phyloP scores from a whole-genome alignment of 1,140 invertebrate genomes.

The Aphelenchoides fujianensis region DNA sequence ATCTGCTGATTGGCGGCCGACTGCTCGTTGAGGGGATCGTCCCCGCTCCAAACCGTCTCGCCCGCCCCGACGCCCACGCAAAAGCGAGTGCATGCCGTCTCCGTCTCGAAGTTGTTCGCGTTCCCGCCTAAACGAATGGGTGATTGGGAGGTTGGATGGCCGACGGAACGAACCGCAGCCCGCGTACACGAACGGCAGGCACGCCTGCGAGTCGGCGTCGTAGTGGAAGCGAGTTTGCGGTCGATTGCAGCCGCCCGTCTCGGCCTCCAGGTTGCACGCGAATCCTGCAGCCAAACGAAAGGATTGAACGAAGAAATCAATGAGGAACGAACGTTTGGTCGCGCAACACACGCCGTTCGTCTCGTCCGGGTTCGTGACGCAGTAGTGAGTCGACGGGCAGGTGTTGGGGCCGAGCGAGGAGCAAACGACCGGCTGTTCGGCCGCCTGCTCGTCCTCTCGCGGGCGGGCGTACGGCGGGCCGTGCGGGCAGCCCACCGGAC shows the following conservation, averaged over 20 bases:
- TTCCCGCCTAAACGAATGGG: too few species aligned
- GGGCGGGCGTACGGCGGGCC: constrained; percentile 14
- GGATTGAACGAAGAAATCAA: constrained; percentile 13
- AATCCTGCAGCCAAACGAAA: constrained; percentile 40
- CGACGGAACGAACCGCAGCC: too few species aligned
- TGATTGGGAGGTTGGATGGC: too few species aligned
- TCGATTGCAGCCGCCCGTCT: constrained; percentile 39
- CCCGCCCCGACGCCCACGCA: constrained; percentile 45
- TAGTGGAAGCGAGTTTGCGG: constrained; percentile 40
- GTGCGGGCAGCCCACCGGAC: constrained; percentile 6
- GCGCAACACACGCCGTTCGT: constrained; percentile 48
- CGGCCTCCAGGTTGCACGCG: constrained; percentile 47
- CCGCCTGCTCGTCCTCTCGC: too few species aligned
- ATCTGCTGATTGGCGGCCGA: constrained; percentile 34
- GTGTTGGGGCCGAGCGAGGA: constrained; percentile 32
- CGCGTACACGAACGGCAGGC: constrained; percentile 41
- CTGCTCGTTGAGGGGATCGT: constrained; percentile 18
- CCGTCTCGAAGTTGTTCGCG: constrained; percentile 48
- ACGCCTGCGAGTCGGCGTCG: constrained; percentile 33
- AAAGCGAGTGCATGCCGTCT: constrained; percentile 45
- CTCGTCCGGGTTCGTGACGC: constrained; percentile 34
- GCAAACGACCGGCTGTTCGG: constrained; percentile 29
- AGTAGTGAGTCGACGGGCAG: constrained; percentile 51
- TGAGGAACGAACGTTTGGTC: constrained; percentile 39
- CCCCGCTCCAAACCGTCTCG: constrained; percentile 24